Evolutionary conservation across 2,888 invertebrate genomes (phyloP).

Genomic region (Polymixis flavicincta): DNA sequence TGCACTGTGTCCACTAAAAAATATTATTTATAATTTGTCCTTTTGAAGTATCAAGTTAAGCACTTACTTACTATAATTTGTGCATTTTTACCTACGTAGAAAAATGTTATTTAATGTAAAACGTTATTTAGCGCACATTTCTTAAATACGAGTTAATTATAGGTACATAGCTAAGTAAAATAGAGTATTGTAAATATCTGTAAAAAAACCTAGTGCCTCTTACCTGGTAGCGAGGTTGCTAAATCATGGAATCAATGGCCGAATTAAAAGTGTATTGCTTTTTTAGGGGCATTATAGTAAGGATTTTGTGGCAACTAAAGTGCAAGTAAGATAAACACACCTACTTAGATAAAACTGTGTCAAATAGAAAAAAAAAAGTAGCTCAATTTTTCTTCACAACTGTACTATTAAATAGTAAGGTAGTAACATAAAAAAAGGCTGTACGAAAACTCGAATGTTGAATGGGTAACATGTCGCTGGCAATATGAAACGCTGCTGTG

Average conservation of each 20-base stretch:
- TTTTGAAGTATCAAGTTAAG: background rate
- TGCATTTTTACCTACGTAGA: background rate
- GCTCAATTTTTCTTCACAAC: constrained; percentile 40
- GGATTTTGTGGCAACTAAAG: constrained; percentile 4
- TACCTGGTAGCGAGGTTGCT: background rate
- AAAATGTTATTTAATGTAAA: background rate
- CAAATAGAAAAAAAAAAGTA: constrained; percentile 45
- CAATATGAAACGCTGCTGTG: background rate
- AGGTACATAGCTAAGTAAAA: background rate
- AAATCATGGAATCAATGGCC: background rate
- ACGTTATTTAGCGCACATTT: constrained; percentile 26
- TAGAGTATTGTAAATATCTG: constrained; percentile 6
- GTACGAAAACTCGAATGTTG: constrained; percentile 10
- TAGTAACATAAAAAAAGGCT: background rate
- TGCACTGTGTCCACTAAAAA: background rate
- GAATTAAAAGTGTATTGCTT: background rate
- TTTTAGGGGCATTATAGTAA: background rate
- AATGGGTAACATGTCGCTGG: background rate
- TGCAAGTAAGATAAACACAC: background rate
- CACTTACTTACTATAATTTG: background rate
- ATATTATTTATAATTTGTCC: background rate
- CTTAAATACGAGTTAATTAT: background rate
- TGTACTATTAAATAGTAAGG: constrained; percentile 5
- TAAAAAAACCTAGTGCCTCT: background rate
- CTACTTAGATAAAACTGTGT: constrained; percentile 39